A percentile compares a stretch with the other conserved stretches of the same genome.
These are phyloP conservation scores for Aradophagus sp. DNA, from an alignment of 1,140 invertebrate species.

Conservation along the genomic window DNA sequence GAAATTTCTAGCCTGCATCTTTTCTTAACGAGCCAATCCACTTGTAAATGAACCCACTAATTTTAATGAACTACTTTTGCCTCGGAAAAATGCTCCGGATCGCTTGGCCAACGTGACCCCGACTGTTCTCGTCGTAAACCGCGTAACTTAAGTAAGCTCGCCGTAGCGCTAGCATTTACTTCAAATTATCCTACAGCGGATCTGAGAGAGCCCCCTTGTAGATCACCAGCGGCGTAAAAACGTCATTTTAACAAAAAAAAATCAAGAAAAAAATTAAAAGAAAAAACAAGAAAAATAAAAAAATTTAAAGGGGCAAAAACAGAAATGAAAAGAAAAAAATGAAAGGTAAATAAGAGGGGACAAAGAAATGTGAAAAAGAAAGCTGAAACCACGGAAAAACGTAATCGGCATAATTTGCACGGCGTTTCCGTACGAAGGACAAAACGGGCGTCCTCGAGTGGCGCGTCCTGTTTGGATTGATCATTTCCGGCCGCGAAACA, in stretches of 20 bases:
- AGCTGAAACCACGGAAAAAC: conserved; percentile 38
- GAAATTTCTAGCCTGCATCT: no score
- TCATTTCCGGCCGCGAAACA: conserved; percentile 33
- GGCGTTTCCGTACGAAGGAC: conserved; percentile 35
- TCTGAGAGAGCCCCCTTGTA: conserved; percentile 31
- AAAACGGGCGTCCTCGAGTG: conserved; percentile 15
- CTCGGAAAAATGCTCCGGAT: neutral
- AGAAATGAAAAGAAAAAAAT: no score
- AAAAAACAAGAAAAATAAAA: no score
- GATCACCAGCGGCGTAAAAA: conserved; percentile 5
- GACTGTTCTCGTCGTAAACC: conserved; percentile 41
- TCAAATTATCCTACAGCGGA: conserved; percentile 15
- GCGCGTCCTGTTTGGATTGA: conserved; percentile 36
- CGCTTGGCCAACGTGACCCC: neutral
- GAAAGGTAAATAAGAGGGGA: no score
- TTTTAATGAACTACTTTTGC: conserved; percentile 2
- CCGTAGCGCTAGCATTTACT: conserved; percentile 16
- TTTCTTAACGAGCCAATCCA: neutral
- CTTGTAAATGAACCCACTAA: no score
- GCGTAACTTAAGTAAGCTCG: conserved; percentile 6
- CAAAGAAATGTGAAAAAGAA: conserved; percentile 11
- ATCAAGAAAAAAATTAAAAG: no score
- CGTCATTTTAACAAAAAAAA: no score
- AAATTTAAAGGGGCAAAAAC: no score
- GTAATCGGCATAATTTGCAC: conserved; percentile 46